Conservation (phyloP, 1,140 invertebrate species). For the Zaprionus camerounensis region DNA sequence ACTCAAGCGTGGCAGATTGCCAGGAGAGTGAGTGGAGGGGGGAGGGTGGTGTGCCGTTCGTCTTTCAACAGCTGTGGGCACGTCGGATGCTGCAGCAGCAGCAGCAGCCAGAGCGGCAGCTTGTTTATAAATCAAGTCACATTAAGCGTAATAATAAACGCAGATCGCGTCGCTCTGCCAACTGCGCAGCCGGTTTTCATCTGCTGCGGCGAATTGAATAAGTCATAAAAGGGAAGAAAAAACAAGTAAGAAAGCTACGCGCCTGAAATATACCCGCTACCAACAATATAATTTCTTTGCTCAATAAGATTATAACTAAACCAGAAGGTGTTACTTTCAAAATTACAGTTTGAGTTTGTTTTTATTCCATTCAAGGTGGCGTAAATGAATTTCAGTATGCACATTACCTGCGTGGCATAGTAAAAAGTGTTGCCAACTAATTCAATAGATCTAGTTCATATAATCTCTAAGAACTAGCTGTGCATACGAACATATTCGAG, state of each 20-base stretch:
- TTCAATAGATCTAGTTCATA: too few relatives aligned
- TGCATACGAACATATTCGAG: too few relatives aligned
- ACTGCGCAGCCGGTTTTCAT: conserved; percentile 41
- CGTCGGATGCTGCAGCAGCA: conserved; percentile 41
- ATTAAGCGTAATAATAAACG: conserved; percentile 81
- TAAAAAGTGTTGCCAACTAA: too few relatives aligned
- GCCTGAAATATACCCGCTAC: too few relatives aligned
- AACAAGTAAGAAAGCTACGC: conserved; percentile 5
- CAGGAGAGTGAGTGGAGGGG: not conserved
- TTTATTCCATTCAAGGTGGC: too few relatives aligned
- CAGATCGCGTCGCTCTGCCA: conserved; percentile 44
- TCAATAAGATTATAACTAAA: too few relatives aligned
- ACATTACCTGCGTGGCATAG: too few relatives aligned
- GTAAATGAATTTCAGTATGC: too few relatives aligned
- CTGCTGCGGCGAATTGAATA: conserved; percentile 63
- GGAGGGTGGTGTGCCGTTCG: conserved; percentile 9
- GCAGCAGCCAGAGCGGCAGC: conserved; percentile 46
- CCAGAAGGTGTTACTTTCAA: too few relatives aligned
- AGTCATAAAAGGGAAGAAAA: conserved; percentile 70
- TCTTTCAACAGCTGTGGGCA: conserved; percentile 49
- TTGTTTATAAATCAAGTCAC: conserved; percentile 81
- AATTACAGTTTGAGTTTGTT: too few relatives aligned
- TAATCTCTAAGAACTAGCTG: too few relatives aligned
- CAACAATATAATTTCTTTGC: too few relatives aligned
- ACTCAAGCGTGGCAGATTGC: conserved; percentile 3